Percentiles rank a stretch among this genome's conserved stretches.
Conservation (phyloP, 2,113 vertebrate species). For the Piaya cayana region DNA sequence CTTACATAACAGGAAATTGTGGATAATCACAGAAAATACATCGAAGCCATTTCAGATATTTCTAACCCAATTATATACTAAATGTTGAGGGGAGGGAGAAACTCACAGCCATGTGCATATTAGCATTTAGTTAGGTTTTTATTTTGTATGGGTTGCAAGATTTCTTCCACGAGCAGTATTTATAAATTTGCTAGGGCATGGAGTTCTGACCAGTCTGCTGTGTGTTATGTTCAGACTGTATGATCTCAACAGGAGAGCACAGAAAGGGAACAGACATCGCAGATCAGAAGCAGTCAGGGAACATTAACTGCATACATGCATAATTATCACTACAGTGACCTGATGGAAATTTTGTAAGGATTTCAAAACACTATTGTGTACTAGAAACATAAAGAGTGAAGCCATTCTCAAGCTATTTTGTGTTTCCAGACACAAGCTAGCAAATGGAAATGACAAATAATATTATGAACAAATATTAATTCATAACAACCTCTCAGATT, state of each 20-base stretch:
- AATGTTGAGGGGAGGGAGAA: not conserved
- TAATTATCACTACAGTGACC: conserved; percentile 55
- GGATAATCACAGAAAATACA: conserved; percentile 49
- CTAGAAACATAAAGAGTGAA: not conserved
- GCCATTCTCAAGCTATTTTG: not conserved
- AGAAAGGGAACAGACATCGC: conserved; percentile 34
- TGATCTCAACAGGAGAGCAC: conserved; percentile 54
- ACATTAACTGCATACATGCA: conserved; percentile 64
- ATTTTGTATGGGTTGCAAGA: not conserved
- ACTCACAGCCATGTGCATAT: not conserved
- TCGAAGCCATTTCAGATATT: conserved; percentile 57
- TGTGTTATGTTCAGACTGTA: conserved; percentile 4
- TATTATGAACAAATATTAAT: not conserved
- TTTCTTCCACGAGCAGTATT: not conserved
- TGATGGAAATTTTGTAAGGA: conserved; percentile 46
- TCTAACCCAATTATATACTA: not conserved
- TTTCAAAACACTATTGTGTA: not conserved
- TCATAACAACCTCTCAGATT: not conserved
- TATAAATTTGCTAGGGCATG: not conserved
- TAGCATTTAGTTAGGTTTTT: not conserved
- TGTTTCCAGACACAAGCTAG: not conserved
- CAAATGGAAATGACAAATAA: not conserved
- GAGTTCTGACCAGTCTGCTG: not conserved
- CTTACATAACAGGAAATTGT: conserved; percentile 70
- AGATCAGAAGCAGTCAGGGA: conserved; percentile 46